A percentile compares a stretch with the other conserved stretches of the same genome.
phyloP scores from a whole-genome alignment of 2,888 invertebrate genomes.

The Rhingia rostrata region DNA sequence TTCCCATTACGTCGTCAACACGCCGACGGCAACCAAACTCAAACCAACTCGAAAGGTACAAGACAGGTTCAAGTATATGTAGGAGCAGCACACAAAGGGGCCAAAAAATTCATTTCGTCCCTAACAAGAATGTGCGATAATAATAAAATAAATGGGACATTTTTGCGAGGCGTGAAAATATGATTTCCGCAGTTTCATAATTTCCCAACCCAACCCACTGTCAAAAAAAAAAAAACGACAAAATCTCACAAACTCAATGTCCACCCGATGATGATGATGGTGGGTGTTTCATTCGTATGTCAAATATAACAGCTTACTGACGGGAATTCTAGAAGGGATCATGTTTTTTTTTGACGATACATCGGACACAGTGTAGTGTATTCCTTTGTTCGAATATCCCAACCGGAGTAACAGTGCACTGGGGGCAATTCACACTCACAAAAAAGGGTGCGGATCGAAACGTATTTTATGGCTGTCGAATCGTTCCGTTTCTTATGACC shows the following conservation, averaged over 20 bases:
- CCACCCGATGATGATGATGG: conserved; percentile 23
- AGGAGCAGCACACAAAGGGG: conserved; percentile 5
- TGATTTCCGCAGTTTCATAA: conserved; percentile 72
- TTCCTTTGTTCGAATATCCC: conserved; percentile 7
- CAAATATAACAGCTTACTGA: conserved; percentile 66
- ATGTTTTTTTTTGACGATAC: conserved; percentile 53
- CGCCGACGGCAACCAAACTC: conserved; percentile 31
- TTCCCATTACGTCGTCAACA: conserved; percentile 42
- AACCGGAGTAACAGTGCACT: conserved; percentile 14
- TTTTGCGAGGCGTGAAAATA: conserved; percentile 72
- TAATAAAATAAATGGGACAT: conserved; percentile 73
- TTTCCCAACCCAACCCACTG: conserved; percentile 38
- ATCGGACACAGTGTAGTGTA: conserved; percentile 54
- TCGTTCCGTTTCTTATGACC: conserved; percentile 69
- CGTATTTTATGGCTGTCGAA: conserved; percentile 68
- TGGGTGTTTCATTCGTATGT: conserved; percentile 71
- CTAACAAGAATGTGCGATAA: conserved; percentile 73
- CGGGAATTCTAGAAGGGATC: conserved; percentile 41
- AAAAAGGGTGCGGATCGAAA: conserved; percentile 69
- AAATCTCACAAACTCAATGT: conserved; percentile 63
- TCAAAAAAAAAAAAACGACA: conserved; percentile 19
- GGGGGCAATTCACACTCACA: conserved; percentile 5
- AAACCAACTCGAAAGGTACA: conserved; percentile 14
- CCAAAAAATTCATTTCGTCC: conserved; percentile 68
- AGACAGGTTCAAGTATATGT: neutral